Evolutionary conservation across 2,888 invertebrate species (phyloP).

Genomic region (Leucophenga maculata): DNA sequence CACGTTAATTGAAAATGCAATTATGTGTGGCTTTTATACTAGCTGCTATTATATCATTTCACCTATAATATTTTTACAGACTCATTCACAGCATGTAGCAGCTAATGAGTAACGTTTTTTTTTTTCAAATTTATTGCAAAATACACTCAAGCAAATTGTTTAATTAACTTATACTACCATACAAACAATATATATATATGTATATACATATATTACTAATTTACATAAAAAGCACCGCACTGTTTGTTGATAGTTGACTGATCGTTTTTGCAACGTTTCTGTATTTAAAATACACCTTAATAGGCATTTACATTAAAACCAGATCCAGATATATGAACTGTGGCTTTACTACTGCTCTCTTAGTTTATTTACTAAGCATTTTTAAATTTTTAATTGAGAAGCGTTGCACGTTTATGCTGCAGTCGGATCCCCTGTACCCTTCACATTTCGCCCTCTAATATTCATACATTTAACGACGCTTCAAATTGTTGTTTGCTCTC

Average conservation of each 20-base stretch:
- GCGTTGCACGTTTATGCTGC: slow-evolving; percentile 25
- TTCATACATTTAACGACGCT: background rate
- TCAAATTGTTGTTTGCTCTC: background rate
- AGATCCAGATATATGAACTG: slow-evolving; percentile 2
- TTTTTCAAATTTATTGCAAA: slow-evolving; percentile 38
- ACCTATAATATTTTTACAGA: too few relatives aligned
- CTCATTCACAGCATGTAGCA: too few relatives aligned
- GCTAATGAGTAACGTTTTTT: background rate
- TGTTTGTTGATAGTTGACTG: background rate
- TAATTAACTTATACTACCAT: background rate
- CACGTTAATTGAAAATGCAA: too few relatives aligned
- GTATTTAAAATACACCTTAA: slow-evolving; percentile 22
- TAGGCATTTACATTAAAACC: slow-evolving; percentile 27
- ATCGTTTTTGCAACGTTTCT: slow-evolving; percentile 3
- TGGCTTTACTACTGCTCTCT: too few relatives aligned
- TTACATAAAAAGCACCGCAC: slow-evolving; percentile 60
- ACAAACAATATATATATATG: background rate
- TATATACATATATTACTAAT: slow-evolving; percentile 40
- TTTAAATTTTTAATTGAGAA: slow-evolving; percentile 22
- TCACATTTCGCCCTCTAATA: background rate
- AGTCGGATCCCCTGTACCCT: background rate
- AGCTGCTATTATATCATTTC: too few relatives aligned
- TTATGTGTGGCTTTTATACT: too few relatives aligned
- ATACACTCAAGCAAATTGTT: slow-evolving; percentile 9
- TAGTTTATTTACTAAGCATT: background rate